Conservation (phyloP, 2,797 vertebrate species). For the Pangasius sanitwongsei region DNA sequence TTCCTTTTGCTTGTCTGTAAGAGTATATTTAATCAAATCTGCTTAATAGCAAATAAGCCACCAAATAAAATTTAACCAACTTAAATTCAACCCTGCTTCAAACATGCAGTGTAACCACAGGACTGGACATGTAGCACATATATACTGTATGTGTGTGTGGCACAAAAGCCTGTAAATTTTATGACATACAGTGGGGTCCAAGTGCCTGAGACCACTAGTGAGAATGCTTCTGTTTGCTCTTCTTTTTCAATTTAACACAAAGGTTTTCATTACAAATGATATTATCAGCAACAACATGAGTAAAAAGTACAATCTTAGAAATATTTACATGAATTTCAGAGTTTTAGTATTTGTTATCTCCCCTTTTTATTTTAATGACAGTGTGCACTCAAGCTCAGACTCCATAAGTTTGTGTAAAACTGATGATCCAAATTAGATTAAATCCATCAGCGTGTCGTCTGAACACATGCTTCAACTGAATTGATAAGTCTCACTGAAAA, state of each 20-base stretch:
- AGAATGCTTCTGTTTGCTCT: not conserved
- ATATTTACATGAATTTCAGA: no score
- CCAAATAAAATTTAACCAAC: not conserved
- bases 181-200: not conserved
- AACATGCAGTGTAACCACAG: not conserved
- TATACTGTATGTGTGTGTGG: not conserved
- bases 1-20: constrained; percentile 77
- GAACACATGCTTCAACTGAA: not conserved
- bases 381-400: not conserved
- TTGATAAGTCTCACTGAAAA: not conserved
- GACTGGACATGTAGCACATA: not conserved
- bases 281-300: no score
- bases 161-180: no score
- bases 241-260: not conserved
- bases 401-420: not conserved
- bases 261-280: not conserved
- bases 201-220: not conserved
- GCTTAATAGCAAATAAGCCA: not conserved
- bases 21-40: not conserved
- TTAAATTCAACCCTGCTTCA: not conserved
- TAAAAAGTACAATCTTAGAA: no score
- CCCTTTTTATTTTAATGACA: not conserved
- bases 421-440: not conserved
- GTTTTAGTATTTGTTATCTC: no score
- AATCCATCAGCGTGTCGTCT: not conserved